These are phyloP conservation scores for Platyscapa corneri DNA, from an alignment of 1,140 invertebrate species.

Conservation along the genomic window DNA sequence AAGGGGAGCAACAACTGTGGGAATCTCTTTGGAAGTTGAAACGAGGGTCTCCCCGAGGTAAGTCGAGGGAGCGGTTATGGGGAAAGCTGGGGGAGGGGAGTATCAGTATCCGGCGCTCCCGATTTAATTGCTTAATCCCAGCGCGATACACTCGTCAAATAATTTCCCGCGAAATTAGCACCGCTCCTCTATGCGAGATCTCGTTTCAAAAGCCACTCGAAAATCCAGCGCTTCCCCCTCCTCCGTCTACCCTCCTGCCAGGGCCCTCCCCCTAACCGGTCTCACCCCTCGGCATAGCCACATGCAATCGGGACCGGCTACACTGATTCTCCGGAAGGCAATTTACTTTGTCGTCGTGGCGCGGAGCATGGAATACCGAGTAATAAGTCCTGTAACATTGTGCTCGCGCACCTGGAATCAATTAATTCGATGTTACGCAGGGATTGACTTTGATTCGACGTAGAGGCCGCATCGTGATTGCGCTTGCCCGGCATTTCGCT, in stretches of 20 bases:
- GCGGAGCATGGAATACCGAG: not conserved
- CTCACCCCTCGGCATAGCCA: too few relatives aligned
- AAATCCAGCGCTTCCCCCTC: too few relatives aligned
- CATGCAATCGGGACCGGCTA: not conserved
- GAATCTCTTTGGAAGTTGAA: slow-evolving; percentile 43
- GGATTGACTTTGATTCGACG: not conserved
- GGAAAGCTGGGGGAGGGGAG: slow-evolving; percentile 41
- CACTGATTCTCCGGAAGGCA: not conserved
- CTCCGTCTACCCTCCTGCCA: too few relatives aligned
- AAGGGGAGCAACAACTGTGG: slow-evolving; percentile 25
- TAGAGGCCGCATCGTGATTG: not conserved
- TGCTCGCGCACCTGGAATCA: not conserved
- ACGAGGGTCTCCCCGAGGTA: slow-evolving; percentile 64
- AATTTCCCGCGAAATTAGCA: slow-evolving; percentile 52
- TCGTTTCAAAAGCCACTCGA: not conserved
- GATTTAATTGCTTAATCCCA: slow-evolving; percentile 53
- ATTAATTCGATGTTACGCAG: not conserved
- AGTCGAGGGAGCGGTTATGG: not conserved
- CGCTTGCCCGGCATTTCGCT: not conserved
- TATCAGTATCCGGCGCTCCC: slow-evolving; percentile 45
- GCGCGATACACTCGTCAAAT: slow-evolving; percentile 55
- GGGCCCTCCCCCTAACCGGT: not conserved
- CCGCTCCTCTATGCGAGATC: not conserved
- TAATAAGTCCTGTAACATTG: not conserved
- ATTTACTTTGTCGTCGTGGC: slow-evolving; percentile 4